phyloP scores from a whole-genome alignment of 53 echinoderm and acorn worm genomes.

The Glandiceps talaboti region DNA sequence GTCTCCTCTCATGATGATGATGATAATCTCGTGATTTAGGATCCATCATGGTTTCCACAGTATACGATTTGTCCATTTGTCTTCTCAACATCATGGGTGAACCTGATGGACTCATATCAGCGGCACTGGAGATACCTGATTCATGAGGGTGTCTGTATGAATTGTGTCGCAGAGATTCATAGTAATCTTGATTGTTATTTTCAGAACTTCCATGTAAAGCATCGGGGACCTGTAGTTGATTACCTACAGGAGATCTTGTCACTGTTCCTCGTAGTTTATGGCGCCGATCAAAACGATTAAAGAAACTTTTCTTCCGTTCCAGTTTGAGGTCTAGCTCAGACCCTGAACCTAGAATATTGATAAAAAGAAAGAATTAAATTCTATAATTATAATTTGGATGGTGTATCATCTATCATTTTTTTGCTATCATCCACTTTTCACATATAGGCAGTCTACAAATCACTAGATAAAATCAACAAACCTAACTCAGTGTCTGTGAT shows the following conservation, averaged over 20 bases:
- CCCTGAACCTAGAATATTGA: background rate
- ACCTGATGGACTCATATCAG: background rate
- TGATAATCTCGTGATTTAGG: conserved; percentile 2
- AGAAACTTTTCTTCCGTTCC: conserved; percentile 99
- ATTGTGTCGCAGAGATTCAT: background rate
- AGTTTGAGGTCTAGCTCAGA: conserved; percentile 23
- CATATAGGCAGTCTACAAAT: too few relatives aligned
- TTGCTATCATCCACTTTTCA: too few relatives aligned
- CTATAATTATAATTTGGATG: too few relatives aligned
- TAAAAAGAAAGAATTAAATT: too few relatives aligned
- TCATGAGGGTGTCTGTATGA: background rate
- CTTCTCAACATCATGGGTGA: background rate
- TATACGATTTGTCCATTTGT: background rate
- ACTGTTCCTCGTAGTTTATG: conserved; percentile 77
- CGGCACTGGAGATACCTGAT: background rate
- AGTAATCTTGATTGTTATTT: conserved; percentile 7
- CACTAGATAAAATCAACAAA: too few relatives aligned
- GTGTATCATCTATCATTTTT: too few relatives aligned
- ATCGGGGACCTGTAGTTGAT: conserved; percentile 11
- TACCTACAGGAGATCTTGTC: background rate
- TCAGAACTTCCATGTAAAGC: conserved; percentile 48
- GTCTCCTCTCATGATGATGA: background rate
- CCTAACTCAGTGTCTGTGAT: too few relatives aligned
- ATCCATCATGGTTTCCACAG: background rate
- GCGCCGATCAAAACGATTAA: conserved; percentile 76